Conservation (phyloP, 2,888 invertebrate genomes). For the Drosophila anomelani region DNA sequence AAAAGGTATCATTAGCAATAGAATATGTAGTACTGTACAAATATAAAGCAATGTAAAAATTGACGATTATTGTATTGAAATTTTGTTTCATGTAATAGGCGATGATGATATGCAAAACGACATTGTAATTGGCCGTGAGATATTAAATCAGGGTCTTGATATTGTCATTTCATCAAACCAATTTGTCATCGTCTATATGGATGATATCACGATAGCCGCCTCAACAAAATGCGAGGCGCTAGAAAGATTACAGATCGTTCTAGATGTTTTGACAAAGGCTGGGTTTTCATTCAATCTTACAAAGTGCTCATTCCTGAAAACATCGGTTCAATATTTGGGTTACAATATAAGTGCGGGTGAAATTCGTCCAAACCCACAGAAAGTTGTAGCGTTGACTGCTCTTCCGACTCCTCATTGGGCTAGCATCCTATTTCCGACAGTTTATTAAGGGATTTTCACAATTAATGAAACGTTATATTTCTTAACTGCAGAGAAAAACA, state of each 20-base stretch:
- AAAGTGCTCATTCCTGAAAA: conserved; percentile 6
- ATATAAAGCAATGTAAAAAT: conserved; percentile 27
- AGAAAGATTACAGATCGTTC: neutral
- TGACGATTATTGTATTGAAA: conserved; percentile 20
- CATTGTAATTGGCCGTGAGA: too few species aligned
- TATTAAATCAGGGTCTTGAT: too few species aligned
- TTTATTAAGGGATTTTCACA: neutral
- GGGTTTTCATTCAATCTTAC: conserved; percentile 6
- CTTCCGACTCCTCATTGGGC: too few species aligned
- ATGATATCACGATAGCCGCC: neutral
- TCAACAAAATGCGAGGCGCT: neutral
- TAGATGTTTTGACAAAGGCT: neutral
- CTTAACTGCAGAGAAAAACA: neutral
- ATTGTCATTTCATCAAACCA: too few species aligned
- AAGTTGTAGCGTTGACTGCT: too few species aligned
- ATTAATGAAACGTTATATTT: neutral
- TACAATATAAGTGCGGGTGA: too few species aligned
- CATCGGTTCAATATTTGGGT: conserved; percentile 28
- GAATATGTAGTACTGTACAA: conserved; percentile 39
- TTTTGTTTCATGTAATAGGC: neutral
- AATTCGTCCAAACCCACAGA: neutral
- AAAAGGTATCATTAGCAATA: conserved; percentile 31
- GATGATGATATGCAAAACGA: too few species aligned
- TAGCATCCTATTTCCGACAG: neutral
- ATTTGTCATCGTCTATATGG: neutral